A percentile compares a stretch with the other conserved stretches of the same genome.
Evolutionary conservation across 2,888 invertebrate species (phyloP).

Genomic region (Thysanoteuthis rhombus): DNA sequence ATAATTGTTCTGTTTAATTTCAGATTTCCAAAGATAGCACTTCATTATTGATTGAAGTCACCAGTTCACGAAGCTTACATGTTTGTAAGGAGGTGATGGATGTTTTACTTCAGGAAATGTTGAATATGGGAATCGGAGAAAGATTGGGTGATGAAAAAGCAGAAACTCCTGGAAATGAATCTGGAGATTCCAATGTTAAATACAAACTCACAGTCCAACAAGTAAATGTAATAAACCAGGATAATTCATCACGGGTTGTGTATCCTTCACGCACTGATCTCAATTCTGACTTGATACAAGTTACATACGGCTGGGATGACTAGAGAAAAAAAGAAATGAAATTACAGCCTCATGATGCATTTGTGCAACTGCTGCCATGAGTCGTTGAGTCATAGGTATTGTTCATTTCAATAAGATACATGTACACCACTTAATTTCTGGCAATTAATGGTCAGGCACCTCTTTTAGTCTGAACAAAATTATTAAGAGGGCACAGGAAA

Average conservation of each 20-base stretch:
- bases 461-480: no score
- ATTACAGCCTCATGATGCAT: background rate
- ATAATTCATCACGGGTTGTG: constrained; percentile 79
- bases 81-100: constrained; percentile 78
- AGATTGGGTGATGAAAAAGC: background rate
- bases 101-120: constrained; percentile 75
- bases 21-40: constrained; percentile 78
- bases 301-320: constrained; percentile 45
- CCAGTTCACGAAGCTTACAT: constrained; percentile 76
- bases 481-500: no score
- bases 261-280: constrained; percentile 84
- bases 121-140: constrained; percentile 67
- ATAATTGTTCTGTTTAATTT: constrained; percentile 48
- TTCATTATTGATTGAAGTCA: constrained; percentile 80
- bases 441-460: no score
- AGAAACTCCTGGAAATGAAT: constrained; percentile 21
- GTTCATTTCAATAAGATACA: no score
- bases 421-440: no score
- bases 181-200: constrained; percentile 23
- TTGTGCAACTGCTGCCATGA: no score
- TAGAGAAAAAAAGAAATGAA: background rate
- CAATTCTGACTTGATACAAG: constrained; percentile 46
- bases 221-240: constrained; percentile 77
- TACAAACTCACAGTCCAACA: constrained; percentile 72
- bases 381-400: no score